A percentile compares a stretch with the other conserved stretches of the same genome.
phyloP scores from a whole-genome alignment of 2,888 invertebrate species.

The Sarcophaga caerulescens region DNA sequence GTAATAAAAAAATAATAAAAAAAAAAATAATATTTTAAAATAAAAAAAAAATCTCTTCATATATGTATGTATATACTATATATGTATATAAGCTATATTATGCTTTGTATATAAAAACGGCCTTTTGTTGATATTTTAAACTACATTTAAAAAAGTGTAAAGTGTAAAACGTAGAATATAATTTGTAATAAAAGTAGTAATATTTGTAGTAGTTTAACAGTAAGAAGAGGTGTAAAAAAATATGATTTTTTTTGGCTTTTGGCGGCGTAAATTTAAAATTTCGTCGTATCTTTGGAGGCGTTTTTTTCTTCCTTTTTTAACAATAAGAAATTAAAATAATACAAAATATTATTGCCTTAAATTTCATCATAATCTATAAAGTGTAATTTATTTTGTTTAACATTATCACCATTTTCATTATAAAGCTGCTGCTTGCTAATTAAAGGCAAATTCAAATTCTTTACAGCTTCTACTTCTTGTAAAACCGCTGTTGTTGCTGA shows the following conservation, averaged over 20 bases:
- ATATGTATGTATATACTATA: constrained; percentile 47
- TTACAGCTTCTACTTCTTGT: constrained; percentile 46
- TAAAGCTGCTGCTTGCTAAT: constrained; percentile 67
- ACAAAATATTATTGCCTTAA: constrained; percentile 69
- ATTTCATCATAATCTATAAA: constrained; percentile 68
- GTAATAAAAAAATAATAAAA: constrained; percentile 54
- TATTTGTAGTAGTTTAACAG: constrained; percentile 59
- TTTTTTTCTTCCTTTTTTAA: constrained; percentile 64
- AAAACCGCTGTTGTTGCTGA: constrained; percentile 22
- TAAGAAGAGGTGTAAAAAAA: constrained; percentile 66
- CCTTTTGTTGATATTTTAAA: constrained; percentile 60
- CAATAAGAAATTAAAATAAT: constrained; percentile 64
- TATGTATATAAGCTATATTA: constrained; percentile 64
- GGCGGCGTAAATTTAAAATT: constrained; percentile 69
- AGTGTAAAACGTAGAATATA: constrained; percentile 69
- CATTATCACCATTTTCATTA: constrained; percentile 66
- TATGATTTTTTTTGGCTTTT: constrained; percentile 68
- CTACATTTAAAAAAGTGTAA: constrained; percentile 67
- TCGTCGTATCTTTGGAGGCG: constrained; percentile 67
- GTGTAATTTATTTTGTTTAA: constrained; percentile 68
- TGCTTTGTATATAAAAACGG: constrained; percentile 65
- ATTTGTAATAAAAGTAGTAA: constrained; percentile 67
- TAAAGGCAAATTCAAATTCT: constrained; percentile 66
- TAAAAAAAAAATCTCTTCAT: constrained; percentile 64
- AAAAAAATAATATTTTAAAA: constrained; percentile 51